These are phyloP conservation scores for Charanyca ferruginea DNA, from an alignment of 2,888 invertebrate genomes.

Conservation along the genomic window DNA sequence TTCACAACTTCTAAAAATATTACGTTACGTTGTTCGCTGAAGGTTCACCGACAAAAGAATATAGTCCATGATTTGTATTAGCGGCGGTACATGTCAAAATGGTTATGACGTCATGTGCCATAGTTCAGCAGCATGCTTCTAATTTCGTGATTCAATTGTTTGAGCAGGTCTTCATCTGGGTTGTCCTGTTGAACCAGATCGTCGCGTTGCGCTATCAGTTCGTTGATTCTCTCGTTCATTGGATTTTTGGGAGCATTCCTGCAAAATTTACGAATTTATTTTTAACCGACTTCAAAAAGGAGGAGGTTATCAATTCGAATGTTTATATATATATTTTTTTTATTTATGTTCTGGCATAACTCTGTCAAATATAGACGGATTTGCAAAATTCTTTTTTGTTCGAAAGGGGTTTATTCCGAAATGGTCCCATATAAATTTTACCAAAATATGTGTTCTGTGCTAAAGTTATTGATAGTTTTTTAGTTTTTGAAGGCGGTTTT, in stretches of 20 bases:
- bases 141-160: constrained; percentile 89
- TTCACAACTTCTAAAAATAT: too few relatives aligned
- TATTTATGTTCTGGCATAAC: too few relatives aligned
- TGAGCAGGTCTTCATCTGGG: constrained; percentile 85
- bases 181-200: constrained; percentile 85
- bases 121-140: constrained; percentile 85
- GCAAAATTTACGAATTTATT: constrained; percentile 26
- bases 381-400: too few relatives aligned
- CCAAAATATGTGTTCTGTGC: background rate
- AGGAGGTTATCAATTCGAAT: too few relatives aligned
- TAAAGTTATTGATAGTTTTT: too few relatives aligned
- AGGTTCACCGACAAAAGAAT: background rate
- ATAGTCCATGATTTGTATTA: background rate
- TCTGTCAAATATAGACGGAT: too few relatives aligned
- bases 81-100: background rate
- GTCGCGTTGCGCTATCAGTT: constrained; percentile 88
- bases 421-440: too few relatives aligned
- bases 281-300: too few relatives aligned
- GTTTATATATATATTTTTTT: too few relatives aligned
- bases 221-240: constrained; percentile 82
- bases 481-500: too few relatives aligned
- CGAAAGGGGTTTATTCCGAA: too few relatives aligned
- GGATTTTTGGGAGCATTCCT: constrained; percentile 79
- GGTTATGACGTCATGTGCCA: constrained; percentile 72
- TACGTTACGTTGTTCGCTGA: too few relatives aligned